Evolutionary conservation across 2,888 invertebrate genomes (phyloP).

Genomic region (Conchocele bisecta): DNA sequence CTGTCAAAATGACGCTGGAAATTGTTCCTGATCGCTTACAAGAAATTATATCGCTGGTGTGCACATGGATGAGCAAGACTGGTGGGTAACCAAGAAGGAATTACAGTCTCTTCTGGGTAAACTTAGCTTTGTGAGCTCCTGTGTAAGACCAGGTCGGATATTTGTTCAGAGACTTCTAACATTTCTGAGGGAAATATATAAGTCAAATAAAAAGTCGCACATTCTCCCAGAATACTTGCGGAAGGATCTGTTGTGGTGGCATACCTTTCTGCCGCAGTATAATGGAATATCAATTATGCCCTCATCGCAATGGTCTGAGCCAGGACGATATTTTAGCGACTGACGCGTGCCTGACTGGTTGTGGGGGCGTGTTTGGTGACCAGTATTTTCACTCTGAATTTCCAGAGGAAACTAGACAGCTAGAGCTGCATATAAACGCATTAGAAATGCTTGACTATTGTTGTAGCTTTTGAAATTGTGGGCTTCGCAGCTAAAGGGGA

Average conservation of each 20-base stretch:
- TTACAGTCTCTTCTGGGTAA: slow-evolving; percentile 14
- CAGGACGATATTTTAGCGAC: neutral
- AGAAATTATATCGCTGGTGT: neutral
- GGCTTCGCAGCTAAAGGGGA: neutral
- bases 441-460: slow-evolving; percentile 17
- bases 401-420: neutral
- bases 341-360: slow-evolving; percentile 19
- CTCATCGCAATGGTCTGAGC: neutral
- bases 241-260: slow-evolving; percentile 19
- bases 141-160: slow-evolving; percentile 6
- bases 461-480: slow-evolving; percentile 24
- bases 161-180: slow-evolving; percentile 11
- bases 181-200: slow-evolving; percentile 6
- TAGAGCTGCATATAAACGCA: slow-evolving; percentile 8
- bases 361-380: slow-evolving; percentile 11
- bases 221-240: slow-evolving; percentile 4
- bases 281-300: slow-evolving; percentile 11
- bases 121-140: slow-evolving; percentile 8
- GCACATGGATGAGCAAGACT: neutral
- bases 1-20: neutral
- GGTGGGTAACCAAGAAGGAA: slow-evolving; percentile 1
- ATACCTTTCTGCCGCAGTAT: slow-evolving; percentile 4
- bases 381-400: slow-evolving; percentile 12
- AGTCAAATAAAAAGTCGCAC: neutral
- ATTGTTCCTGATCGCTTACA: slow-evolving; percentile 1